These are phyloP conservation scores for Morus bassanus DNA, from an alignment of 2,797 vertebrate species.

Conservation along the genomic window DNA sequence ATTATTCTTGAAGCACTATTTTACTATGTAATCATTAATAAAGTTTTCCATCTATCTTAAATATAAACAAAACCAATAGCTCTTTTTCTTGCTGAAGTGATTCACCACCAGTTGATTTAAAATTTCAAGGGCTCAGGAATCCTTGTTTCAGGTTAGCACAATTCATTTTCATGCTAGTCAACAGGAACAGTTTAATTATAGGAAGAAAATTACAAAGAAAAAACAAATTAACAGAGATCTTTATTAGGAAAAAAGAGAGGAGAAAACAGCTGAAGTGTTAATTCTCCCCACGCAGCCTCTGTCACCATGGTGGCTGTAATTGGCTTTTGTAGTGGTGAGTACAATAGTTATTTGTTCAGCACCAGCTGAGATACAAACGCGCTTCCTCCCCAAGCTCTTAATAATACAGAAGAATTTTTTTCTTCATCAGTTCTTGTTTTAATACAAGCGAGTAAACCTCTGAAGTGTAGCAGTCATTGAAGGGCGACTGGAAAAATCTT, in stretches of 20 bases:
- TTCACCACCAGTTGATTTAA: not conserved
- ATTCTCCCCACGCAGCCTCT: not conserved
- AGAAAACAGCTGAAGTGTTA: not conserved
- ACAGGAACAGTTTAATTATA: not conserved
- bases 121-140: not conserved
- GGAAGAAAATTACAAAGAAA: not conserved
- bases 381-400: not conserved
- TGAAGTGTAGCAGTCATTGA: not conserved
- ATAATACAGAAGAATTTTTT: not conserved
- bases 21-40: not conserved
- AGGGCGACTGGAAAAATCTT: accelerated
- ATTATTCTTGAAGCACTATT: not conserved
- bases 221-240: not conserved
- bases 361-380: not conserved
- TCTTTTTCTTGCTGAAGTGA: not conserved
- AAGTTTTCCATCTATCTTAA: not conserved
- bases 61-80: not conserved
- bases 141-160: not conserved
- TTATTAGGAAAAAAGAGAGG: not conserved
- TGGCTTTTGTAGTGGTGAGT: not conserved
- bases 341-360: not conserved
- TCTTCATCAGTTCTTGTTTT: not conserved
- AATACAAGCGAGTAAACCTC: not conserved
- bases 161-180: not conserved
- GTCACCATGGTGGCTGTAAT: not conserved